Percentiles rank a stretch among this genome's conserved stretches.
Conservation (phyloP, 1,140 invertebrate genomes). For the Zophobas morio region DNA sequence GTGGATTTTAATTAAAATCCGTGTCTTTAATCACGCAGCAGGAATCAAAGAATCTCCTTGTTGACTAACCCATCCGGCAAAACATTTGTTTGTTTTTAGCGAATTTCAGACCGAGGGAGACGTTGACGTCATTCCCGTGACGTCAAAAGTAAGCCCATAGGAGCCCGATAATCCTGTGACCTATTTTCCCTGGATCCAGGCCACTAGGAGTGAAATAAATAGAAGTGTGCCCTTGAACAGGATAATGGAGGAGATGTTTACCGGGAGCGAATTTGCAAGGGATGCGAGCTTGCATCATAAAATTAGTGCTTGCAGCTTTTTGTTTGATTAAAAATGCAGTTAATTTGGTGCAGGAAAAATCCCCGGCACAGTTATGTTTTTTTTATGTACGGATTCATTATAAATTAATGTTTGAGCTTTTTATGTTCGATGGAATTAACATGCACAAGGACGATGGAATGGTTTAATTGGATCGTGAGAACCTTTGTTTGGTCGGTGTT, state of each 20-base stretch:
- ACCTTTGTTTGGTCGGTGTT: too few species aligned
- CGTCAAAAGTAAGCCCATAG: conserved; percentile 45
- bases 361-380: too few species aligned
- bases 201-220: conserved; percentile 40
- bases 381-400: too few species aligned
- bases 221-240: conserved; percentile 43
- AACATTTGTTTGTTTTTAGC: neutral
- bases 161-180: conserved; percentile 43
- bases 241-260: conserved; percentile 37
- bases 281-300: neutral
- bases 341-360: too few species aligned
- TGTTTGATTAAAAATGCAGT: neutral
- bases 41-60: too few species aligned
- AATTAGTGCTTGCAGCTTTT: neutral
- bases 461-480: too few species aligned
- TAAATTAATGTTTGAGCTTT: too few species aligned
- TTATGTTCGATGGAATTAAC: too few species aligned
- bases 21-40: too few species aligned
- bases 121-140: conserved; percentile 47
- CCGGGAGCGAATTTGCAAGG: conserved; percentile 27
- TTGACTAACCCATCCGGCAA: neutral
- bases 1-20: too few species aligned
- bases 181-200: conserved; percentile 56
- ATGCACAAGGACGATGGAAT: too few species aligned
- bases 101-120: neutral